Base-by-base conservation (phyloP, 1,140 invertebrate genomes). In the Brachionus paranguensis region DNA sequence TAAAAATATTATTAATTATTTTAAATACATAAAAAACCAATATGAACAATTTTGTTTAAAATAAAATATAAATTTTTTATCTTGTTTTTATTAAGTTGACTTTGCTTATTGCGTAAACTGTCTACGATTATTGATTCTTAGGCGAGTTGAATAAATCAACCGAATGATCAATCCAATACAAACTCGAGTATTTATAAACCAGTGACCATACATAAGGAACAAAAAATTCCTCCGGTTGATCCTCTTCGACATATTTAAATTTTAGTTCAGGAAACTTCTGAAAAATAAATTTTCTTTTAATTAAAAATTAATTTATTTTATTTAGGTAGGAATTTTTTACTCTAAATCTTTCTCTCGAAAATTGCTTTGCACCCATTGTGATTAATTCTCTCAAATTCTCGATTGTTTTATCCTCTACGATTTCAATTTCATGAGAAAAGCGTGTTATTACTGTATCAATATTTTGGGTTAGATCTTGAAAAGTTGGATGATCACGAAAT, bases 161-260 rank as follows among this genome's bases (percentile, higher is more conserved):
- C 24, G 72, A 50, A 88, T 81, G 78, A 60, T 81, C 78, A 14
- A 81, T 93, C 93, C 95, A 96, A 89, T 94, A 93, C 20, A 97
- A 91, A 53, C 93, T 92, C 1, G 94, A 94, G 86, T 93, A 93
- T 86, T 93, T 92, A 86, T 92, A 94, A 29, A 96, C 81, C 17
- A 83, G 24, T 6, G 94, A 93, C 97, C 97, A 99, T 47, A 99
- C 94, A 88, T 99, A 99, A 8, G 97, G 97, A 86, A 98, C 96
- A 90, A 99, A 99, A 91, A 99, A 99, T 87, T 99, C 96, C 88
- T 99, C 96, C 0, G 97, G 97, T 84, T 95, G 93, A 85, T 98
- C 96, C 90, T 99, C 97, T 91, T 99, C 97, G 0, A 99, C 96
- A 88, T 99, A 99, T 86, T 96, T 95, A 90, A 99, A 99, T 89